Evolutionary conservation across 2,888 invertebrate genomes (phyloP), one percentile per base, ranked within the genome.

Genomic region (Phaonia tiefii): DNA sequence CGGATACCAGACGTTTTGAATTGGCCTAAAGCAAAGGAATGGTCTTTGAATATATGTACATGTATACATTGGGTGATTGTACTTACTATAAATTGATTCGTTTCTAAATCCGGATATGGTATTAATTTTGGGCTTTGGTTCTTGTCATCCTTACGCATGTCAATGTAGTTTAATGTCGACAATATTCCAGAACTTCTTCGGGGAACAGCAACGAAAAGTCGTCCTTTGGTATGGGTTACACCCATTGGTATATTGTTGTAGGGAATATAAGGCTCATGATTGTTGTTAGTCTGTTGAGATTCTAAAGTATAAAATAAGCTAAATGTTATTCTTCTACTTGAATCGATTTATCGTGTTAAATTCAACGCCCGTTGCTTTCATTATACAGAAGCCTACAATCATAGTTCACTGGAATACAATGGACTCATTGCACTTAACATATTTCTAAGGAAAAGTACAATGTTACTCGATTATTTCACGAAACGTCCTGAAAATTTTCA

Each of bases 201-300:
- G 0, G 96, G 96, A 42, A 96, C 92, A 0, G 96, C 94, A 2
- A 95, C 88, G 84, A 95, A 95, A 1, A 96, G 86, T 83, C 94
- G 93, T 82, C 94, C 92, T 0, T 87, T 87, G 39, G 85, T 88
- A 54, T 88, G 89, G 1, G 86, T 89, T 0, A 83, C 89, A 4
- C 91, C 91, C 89, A 89, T 90, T 0, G 91, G 91, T 4, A 91
- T 86, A 86, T 91, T 91, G 60, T 90, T 90, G 79, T 90, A 89
- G 10, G 90, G 85, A 49, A 89, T 87, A 69, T 89, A 90, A 0
- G 88, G 54, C 2, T 69, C 63, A 1, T 54, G n/a, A 11, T 46
- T 76, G 70, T 49, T 31, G 69, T 42, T 44, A 31, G 37, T 26
- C 1, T 13, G 0, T 54, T 71, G 72, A 0, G 26, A 22, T 60